Evolutionary conservation across 2,797 vertebrate genomes (phyloP), one percentile per base, ranked within the genome.

Genomic region (Diplodus sargus): DNA sequence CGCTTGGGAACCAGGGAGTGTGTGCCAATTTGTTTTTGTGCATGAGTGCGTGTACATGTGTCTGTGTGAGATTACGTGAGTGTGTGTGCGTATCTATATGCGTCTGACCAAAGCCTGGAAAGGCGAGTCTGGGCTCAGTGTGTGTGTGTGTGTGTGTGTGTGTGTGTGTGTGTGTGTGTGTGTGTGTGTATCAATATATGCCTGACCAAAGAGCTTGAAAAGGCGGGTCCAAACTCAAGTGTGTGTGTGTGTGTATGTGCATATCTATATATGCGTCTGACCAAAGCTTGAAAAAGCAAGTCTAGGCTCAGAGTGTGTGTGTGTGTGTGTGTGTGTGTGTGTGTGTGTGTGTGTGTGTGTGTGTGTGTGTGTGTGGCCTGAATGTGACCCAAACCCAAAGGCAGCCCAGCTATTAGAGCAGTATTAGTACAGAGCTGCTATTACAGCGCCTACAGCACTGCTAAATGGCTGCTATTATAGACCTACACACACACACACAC

Each of bases 351-450:
- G 74, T 68, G 68, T 77, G 80, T 65, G 80, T 68, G 45, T 78
- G 74, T 76, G 83, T 78, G 80, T 78, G 87, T 87, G 87, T 83
- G 88, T 91, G 88, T 91, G 87, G 82, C 89, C 90, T 84, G 82
- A 91, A 76, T 78, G 76, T 90, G 93, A 91, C 87, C 88, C 89
- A 89, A 90, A 87, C 87, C 90, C 73, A 83, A 82, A 86, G 81
- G 81, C 85, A 89, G 87, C 82, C 86, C 79, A 69, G 91, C 89
- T 91, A 92, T 92, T 94, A 92, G 85, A 87, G 82, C 81, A 54
- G 84, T 90, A 92, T 93, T 94, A 93, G 90, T 85, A 89, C 57
- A 92, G 86, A 82, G 83, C 86, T 86, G 91, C 90, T 92, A 90
- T 93, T 92, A 91, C 88, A 78, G 90, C 56, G 83, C 91, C 92